Conservation (phyloP, 2,888 invertebrate species). For the Limnephilus rhombicus region DNA sequence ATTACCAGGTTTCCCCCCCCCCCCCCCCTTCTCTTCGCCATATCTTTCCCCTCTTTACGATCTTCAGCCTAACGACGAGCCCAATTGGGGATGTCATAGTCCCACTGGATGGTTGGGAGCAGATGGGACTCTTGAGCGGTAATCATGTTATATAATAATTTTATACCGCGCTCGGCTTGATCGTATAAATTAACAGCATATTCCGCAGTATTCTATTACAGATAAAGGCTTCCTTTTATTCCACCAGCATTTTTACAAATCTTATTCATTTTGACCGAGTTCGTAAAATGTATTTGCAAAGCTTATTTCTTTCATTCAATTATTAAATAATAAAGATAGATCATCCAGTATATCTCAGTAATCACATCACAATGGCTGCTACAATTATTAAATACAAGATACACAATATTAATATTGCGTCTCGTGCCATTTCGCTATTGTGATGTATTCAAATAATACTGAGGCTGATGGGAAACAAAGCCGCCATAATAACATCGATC, state of each 20-base stretch:
- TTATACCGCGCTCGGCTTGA: too few relatives aligned
- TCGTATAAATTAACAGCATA: too few relatives aligned
- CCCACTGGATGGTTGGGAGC: too few relatives aligned
- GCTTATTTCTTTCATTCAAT: neutral
- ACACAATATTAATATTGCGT: constrained; percentile 22
- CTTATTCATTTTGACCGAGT: neutral
- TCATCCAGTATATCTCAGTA: neutral
- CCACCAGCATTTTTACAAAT: neutral
- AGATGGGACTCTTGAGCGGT: too few relatives aligned
- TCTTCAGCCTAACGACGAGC: too few relatives aligned
- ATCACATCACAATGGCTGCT: neutral
- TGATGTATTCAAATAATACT: constrained; percentile 14
- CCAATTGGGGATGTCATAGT: too few relatives aligned
- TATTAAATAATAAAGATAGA: neutral
- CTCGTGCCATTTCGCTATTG: neutral
- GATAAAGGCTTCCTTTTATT: neutral
- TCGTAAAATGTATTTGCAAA: neutral
- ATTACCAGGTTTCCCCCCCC: too few relatives aligned
- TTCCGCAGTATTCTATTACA: neutral
- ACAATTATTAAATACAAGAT: neutral
- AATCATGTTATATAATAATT: too few relatives aligned
- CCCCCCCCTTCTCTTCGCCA: too few relatives aligned
- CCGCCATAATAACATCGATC: neutral
- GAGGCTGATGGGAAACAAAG: neutral
- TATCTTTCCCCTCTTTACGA: too few relatives aligned